phyloP scores from a whole-genome alignment of 2,797 vertebrate genomes.

The Acipenser ruthenus region DNA sequence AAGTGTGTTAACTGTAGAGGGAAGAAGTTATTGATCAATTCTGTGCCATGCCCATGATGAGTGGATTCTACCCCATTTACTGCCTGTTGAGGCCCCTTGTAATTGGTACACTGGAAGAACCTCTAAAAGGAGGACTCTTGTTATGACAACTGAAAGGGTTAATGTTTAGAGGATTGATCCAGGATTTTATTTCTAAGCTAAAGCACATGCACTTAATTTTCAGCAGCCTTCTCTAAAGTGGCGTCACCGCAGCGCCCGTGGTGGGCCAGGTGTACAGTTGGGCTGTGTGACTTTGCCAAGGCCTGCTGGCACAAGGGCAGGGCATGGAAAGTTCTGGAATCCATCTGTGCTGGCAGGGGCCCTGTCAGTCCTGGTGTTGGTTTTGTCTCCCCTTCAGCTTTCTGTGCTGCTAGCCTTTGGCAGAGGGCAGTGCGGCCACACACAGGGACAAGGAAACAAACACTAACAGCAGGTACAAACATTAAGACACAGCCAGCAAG shows the following conservation, averaged over 20 bases:
- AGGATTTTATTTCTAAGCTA: conserved; percentile 16
- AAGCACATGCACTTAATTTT: conserved; percentile 31
- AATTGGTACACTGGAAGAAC: not conserved
- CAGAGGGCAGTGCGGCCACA: conserved; percentile 45
- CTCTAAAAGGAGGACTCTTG: not conserved
- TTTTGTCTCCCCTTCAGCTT: conserved; percentile 39
- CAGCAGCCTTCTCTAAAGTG: conserved; percentile 30
- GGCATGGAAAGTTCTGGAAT: conserved; percentile 24
- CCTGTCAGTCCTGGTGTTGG: conserved; percentile 14
- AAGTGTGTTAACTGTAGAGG: too few species aligned
- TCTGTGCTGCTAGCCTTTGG: conserved; percentile 25
- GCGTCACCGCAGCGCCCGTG: conserved; percentile 14
- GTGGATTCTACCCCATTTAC: conserved; percentile 23
- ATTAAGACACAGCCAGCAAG: conserved; percentile 32
- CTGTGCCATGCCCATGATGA: conserved; percentile 23
- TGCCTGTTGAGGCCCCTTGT: not conserved
- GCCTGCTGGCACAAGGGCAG: conserved; percentile 15
- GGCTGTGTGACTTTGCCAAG: conserved; percentile 14
- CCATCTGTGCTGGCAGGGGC: conserved; percentile 21
- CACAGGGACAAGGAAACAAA: conserved; percentile 49
- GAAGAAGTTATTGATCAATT: too few species aligned
- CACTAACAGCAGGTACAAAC: conserved; percentile 21
- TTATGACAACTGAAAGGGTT: too few species aligned
- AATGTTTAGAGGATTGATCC: not conserved
- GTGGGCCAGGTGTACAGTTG: conserved; percentile 24